A percentile compares a stretch with the other conserved stretches of the same genome.
Conservation (phyloP, 1,140 invertebrate genomes). For the Lethrus apterus region DNA sequence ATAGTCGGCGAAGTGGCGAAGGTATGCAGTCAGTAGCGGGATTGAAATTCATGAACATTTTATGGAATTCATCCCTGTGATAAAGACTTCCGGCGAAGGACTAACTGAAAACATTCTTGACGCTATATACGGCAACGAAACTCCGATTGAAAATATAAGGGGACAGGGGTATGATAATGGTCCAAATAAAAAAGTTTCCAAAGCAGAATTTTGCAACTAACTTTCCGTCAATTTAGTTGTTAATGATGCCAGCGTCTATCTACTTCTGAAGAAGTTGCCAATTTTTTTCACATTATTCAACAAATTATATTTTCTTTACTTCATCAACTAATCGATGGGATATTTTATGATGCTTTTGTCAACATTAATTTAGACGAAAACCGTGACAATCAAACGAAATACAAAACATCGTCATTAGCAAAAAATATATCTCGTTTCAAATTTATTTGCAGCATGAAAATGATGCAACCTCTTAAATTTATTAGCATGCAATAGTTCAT, state of each 20-base stretch:
- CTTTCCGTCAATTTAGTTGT: conserved; percentile 12
- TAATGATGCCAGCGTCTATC: conserved; percentile 1
- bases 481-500: too few relatives aligned
- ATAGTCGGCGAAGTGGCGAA: too few relatives aligned
- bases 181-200: conserved; percentile 25
- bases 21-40: conserved; percentile 1
- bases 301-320: conserved; percentile 12
- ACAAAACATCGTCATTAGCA: too few relatives aligned
- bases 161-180: conserved; percentile 36
- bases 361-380: conserved; percentile 13
- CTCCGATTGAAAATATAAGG: conserved; percentile 14
- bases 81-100: conserved; percentile 15
- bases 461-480: too few relatives aligned
- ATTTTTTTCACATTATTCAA: conserved; percentile 9
- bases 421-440: too few relatives aligned
- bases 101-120: conserved; percentile 14
- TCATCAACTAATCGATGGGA: conserved; percentile 9
- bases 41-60: conserved; percentile 17
- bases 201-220: conserved; percentile 12
- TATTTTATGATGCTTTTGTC: conserved; percentile 16
- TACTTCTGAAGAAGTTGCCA: too few relatives aligned
- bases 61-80: conserved; percentile 13
- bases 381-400: conserved; percentile 14
- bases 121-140: conserved; percentile 5
- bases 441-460: too few relatives aligned